Conservation (phyloP, 2,797 vertebrate genomes). For the Rhyacichthys aspro region DNA sequence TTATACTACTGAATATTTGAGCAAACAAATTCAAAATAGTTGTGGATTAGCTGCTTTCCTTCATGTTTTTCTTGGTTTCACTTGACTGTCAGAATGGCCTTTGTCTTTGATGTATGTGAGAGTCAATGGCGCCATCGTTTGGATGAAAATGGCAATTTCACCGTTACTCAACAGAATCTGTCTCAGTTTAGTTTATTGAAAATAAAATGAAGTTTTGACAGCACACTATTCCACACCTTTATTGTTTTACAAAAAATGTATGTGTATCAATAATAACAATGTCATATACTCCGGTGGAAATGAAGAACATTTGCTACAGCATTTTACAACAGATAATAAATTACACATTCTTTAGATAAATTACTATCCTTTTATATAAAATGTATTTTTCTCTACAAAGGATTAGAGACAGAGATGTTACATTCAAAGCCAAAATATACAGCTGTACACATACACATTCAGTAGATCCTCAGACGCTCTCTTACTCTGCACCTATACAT, state of each 20-base stretch:
- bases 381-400: conserved; percentile 62
- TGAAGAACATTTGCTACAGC: conserved; percentile 65
- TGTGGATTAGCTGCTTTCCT: no score
- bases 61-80: no score
- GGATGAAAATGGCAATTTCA: conserved; percentile 32
- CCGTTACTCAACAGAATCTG: conserved; percentile 13
- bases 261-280: conserved; percentile 65
- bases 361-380: conserved; percentile 79
- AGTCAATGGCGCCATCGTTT: conserved; percentile 59
- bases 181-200: conserved; percentile 72
- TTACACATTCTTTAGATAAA: conserved; percentile 83
- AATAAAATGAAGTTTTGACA: conserved; percentile 67
- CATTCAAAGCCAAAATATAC: conserved; percentile 49
- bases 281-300: conserved; percentile 72
- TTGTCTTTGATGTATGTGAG: conserved; percentile 2
- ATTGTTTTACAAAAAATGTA: conserved; percentile 49
- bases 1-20: no score
- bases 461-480: conserved; percentile 12
- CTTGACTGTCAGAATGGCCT: neutral
- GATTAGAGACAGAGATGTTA: conserved; percentile 62
- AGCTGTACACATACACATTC: conserved; percentile 9
- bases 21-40: no score
- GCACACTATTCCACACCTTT: conserved; percentile 52
- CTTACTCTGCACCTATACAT: conserved; percentile 16
- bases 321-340: conserved; percentile 80